phyloP scores from a whole-genome alignment of 1,140 invertebrate genomes.

The Brachystomella parvula region DNA sequence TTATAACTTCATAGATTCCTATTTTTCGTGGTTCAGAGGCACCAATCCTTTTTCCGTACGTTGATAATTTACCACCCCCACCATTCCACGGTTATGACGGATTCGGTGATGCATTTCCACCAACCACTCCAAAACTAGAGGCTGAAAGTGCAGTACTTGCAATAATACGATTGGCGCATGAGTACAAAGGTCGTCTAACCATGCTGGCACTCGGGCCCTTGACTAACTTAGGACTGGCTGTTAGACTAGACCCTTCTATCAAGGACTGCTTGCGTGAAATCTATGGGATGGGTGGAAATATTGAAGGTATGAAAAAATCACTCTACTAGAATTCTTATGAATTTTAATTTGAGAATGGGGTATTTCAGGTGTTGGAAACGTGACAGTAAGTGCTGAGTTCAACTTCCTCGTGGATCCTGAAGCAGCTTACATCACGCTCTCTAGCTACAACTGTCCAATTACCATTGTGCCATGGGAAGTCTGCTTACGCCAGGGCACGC shows the following conservation, averaged over 20 bases:
- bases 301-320: constrained; percentile 38
- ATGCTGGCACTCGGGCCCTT: constrained; percentile 54
- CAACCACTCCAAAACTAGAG: constrained; percentile 35
- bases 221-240: constrained; percentile 51
- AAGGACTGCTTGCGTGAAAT: constrained; percentile 45
- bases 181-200: constrained; percentile 47
- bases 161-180: constrained; percentile 46
- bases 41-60: constrained; percentile 45
- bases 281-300: constrained; percentile 52
- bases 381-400: constrained; percentile 56
- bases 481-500: constrained; percentile 39
- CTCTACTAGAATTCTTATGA: neutral
- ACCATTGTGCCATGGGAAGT: constrained; percentile 58
- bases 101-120: constrained; percentile 51
- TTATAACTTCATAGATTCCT: constrained; percentile 52
- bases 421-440: constrained; percentile 61
- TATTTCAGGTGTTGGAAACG: constrained; percentile 8
- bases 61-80: neutral
- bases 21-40: constrained; percentile 53
- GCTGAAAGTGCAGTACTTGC: constrained; percentile 45
- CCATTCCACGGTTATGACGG: constrained; percentile 56
- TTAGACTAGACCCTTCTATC: constrained; percentile 47
- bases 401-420: constrained; percentile 73
- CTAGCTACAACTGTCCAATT: constrained; percentile 49
- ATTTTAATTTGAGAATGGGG: neutral